Conservation (phyloP, 2,888 invertebrate genomes). For the Tetramorium bicarinatum region DNA sequence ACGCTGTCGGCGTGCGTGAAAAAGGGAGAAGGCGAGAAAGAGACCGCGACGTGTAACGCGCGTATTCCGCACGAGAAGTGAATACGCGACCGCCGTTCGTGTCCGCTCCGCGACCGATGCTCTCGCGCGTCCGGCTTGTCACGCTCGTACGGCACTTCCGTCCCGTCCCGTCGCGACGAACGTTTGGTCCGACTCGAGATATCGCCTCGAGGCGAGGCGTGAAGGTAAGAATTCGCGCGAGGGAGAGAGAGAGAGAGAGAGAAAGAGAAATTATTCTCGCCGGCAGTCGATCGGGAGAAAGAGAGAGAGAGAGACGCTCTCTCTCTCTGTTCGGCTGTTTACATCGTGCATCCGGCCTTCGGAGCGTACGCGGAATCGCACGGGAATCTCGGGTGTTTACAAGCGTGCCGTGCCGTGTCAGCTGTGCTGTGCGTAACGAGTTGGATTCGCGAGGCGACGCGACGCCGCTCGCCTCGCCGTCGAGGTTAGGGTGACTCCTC, state of each 20-base stretch:
- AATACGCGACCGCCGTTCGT: conserved; percentile 60
- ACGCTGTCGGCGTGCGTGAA: conserved; percentile 36
- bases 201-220: background rate
- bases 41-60: conserved; percentile 5
- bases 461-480: conserved; percentile 20
- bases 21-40: conserved; percentile 20
- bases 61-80: conserved; percentile 4
- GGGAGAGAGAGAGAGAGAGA: conserved; percentile 29
- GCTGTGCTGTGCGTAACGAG: conserved; percentile 61
- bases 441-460: background rate
- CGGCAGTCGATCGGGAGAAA: conserved; percentile 7
- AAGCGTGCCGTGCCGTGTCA: conserved; percentile 64
- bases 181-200: conserved; percentile 36
- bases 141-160: conserved; percentile 79
- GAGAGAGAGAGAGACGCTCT: conserved; percentile 12
- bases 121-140: conserved; percentile 76
- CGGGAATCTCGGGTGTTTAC: conserved; percentile 62
- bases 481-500: conserved; percentile 71
- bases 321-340: conserved; percentile 34
- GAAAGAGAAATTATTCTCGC: background rate
- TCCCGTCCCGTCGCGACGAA: conserved; percentile 69
- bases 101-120: conserved; percentile 34
- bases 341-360: conserved; percentile 43
- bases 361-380: conserved; percentile 51
- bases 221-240: conserved; percentile 1